Evolutionary conservation across 2,113 vertebrate species (phyloP).

Genomic region (Rhineura floridana): DNA sequence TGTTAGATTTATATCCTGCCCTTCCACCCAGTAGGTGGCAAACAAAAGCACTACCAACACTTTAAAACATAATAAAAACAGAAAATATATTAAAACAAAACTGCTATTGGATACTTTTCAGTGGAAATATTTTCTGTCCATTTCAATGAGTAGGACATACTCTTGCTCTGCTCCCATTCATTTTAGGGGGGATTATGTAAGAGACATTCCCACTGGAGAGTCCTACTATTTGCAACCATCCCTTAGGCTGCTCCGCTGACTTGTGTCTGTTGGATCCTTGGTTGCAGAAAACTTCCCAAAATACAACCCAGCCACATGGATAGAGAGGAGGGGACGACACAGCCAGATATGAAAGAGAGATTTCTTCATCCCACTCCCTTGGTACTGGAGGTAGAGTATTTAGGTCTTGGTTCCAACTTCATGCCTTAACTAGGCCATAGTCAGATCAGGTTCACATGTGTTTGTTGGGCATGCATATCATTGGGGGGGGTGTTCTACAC

Average conservation of each 20-base stretch:
- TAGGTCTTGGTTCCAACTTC: not conserved
- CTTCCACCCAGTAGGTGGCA: too few relatives aligned
- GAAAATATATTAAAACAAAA: too few relatives aligned
- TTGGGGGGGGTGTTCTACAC: not conserved
- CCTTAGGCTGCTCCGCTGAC: not conserved
- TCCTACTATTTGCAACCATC: not conserved
- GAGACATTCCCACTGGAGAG: not conserved
- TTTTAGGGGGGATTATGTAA: not conserved
- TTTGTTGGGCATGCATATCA: not conserved
- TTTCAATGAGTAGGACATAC: not conserved
- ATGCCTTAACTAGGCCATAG: too few relatives aligned
- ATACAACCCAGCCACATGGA: not conserved
- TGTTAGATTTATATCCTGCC: too few relatives aligned
- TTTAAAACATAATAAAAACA: too few relatives aligned
- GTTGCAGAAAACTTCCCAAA: not conserved
- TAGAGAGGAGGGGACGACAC: not conserved
- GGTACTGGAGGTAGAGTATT: not conserved
- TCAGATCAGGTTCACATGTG: not conserved
- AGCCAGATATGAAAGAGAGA: not conserved
- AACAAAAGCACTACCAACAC: too few relatives aligned
- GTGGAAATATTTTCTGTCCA: not conserved
- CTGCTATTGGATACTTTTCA: not conserved
- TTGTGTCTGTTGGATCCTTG: not conserved
- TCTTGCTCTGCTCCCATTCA: not conserved
- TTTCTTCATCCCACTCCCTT: not conserved